A percentile compares a stretch with the other conserved stretches of the same genome.
Conservation (phyloP, 2,113 vertebrate genomes). For the Larimichthys polyactis region DNA sequence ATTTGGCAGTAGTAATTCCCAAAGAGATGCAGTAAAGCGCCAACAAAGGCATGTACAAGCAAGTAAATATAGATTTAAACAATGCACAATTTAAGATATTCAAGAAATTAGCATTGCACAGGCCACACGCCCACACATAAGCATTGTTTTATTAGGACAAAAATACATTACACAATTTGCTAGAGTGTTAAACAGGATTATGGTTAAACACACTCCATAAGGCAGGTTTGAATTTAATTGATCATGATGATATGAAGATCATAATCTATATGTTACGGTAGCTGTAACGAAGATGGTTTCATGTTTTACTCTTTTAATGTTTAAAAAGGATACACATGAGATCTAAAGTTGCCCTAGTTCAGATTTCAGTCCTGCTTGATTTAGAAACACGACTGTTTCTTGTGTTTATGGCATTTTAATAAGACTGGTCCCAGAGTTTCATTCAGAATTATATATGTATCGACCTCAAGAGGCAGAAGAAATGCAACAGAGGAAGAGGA, state of each 20-base stretch:
- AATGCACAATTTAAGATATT: not conserved
- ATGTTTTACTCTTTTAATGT: not conserved
- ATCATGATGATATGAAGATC: not conserved
- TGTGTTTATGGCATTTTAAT: not conserved
- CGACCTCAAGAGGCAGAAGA: not conserved
- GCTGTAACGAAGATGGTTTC: not conserved
- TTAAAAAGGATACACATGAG: not conserved
- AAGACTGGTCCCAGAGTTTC: conserved; percentile 2
- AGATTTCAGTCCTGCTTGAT: not conserved
- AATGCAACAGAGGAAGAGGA: not conserved
- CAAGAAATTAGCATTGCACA: not conserved
- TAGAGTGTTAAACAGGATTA: not conserved
- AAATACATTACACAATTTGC: not conserved
- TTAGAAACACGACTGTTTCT: not conserved
- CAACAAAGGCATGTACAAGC: not conserved
- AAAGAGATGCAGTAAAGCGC: not conserved
- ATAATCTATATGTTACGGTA: not conserved
- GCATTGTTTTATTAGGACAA: not conserved
- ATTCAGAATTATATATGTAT: conserved; percentile 8
- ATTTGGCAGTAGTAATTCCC: not conserved
- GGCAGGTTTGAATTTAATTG: not conserved
- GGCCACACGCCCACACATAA: no score
- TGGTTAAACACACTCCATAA: no score
- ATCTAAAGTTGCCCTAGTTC: not conserved
- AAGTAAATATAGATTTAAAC: not conserved